Conservation (phyloP, 1,140 invertebrate genomes). For the Halictus rubicundus region DNA sequence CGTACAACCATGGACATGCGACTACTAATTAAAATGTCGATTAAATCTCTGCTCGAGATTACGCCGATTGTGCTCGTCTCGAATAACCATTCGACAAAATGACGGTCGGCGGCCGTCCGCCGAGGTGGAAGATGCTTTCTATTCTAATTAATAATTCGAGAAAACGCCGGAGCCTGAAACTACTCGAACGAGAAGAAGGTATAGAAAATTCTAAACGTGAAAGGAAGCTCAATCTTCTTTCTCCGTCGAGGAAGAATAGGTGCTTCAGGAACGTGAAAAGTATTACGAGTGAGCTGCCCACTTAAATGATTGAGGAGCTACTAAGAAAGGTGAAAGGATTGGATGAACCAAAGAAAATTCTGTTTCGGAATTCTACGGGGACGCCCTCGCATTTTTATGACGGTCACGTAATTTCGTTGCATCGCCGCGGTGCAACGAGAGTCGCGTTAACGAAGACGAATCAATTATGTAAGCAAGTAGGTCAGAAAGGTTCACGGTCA, state of each 20-base stretch:
- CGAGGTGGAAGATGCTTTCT: too few species aligned
- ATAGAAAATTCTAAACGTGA: background rate
- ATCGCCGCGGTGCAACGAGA: conserved; percentile 33
- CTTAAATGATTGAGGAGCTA: too few species aligned
- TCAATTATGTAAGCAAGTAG: conserved; percentile 68
- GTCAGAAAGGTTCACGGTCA: conserved; percentile 69
- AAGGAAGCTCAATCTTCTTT: background rate
- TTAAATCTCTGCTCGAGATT: too few species aligned
- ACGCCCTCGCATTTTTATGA: conserved; percentile 1
- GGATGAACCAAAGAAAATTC: background rate
- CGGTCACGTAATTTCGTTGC: conserved; percentile 45
- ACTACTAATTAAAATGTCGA: too few species aligned
- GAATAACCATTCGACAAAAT: too few species aligned
- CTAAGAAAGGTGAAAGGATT: background rate
- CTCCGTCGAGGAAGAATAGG: background rate
- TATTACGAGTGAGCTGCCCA: background rate
- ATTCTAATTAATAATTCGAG: too few species aligned
- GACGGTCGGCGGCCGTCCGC: too few species aligned
- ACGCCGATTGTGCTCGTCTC: too few species aligned
- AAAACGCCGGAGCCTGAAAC: too few species aligned
- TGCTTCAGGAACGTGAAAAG: background rate
- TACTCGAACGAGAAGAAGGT: too few species aligned
- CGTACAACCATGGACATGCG: too few species aligned
- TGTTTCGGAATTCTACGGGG: conserved; percentile 16
- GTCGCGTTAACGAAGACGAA: conserved; percentile 51